Conservation (phyloP, 2,797 vertebrate genomes). For the Leptoclinus maculatus region DNA sequence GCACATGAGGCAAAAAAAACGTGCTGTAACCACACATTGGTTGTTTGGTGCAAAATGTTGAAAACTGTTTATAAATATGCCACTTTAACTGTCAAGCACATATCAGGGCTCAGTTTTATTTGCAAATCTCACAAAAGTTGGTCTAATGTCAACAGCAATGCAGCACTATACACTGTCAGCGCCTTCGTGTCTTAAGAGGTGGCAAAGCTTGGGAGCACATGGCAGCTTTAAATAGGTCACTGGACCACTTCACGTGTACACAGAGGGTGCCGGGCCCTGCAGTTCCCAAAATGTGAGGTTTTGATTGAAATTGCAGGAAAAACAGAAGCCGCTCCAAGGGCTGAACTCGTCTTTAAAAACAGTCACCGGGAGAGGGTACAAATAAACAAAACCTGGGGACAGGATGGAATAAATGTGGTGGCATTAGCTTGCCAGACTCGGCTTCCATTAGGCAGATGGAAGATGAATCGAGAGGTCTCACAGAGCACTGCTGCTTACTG, state of each 20-base stretch:
- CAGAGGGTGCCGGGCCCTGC: conserved; percentile 57
- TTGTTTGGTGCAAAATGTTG: conserved; percentile 65
- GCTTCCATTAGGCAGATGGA: conserved; percentile 62
- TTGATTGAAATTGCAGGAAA: conserved; percentile 80
- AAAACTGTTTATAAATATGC: conserved; percentile 80
- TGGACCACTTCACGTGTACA: conserved; percentile 84
- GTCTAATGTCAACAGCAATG: conserved; percentile 70
- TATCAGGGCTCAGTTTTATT: conserved; percentile 64
- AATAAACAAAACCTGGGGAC: conserved; percentile 77
- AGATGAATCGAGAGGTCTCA: conserved; percentile 50
- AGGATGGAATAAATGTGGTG: conserved; percentile 76
- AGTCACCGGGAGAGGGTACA: conserved; percentile 70
- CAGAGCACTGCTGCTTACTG: conserved; percentile 26
- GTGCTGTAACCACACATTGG: conserved; percentile 70
- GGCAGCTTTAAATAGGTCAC: conserved; percentile 81
- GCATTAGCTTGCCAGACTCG: conserved; percentile 64
- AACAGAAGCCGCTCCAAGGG: conserved; percentile 74
- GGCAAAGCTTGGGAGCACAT: conserved; percentile 72
- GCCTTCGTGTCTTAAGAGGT: conserved; percentile 57
- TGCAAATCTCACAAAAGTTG: conserved; percentile 71
- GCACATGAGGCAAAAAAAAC: conserved; percentile 65
- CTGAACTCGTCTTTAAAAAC: conserved; percentile 70
- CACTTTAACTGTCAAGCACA: conserved; percentile 70
- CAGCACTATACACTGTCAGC: conserved; percentile 55
- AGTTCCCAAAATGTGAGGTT: conserved; percentile 71